Base-by-base conservation (phyloP, 2,888 invertebrate genomes). In the Ophraella communa region DNA sequence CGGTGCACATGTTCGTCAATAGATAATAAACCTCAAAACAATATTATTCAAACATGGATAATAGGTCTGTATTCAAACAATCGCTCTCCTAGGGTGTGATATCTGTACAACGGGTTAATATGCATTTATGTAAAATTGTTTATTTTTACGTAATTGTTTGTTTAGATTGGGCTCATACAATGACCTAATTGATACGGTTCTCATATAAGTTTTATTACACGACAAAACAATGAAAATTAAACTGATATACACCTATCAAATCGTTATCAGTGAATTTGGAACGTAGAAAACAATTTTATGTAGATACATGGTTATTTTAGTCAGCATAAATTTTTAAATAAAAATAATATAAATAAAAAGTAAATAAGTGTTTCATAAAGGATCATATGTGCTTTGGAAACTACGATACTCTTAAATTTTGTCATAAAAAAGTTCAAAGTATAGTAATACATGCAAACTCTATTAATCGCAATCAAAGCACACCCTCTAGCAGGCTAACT, bases 41-140 rank as follows among this genome's bases (percentile, higher is more conserved):
- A 49, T 51, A 47, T 56, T 62, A 55, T 62, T 62, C 47, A 39
- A 27, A 62, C 30, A 21, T 49, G 23, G 42, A 56, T 49, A 49
- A 51, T 62, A 49, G 57, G 20, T 30, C 14, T 30, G 35, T 58
- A 58, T 58, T 49, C 57, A 58, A 58, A 58, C 47, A 58, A 47
- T 33, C n/a, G 21, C 33, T 30, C 23, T 45, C 18, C 30, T 49
- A 49, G 57, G 57, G 47, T 35, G 57, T 23, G 47, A 47, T 58
- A 23, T 10, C n/a, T 27, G 45, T 27, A 49, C 21, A 21, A 58
- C 49, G 20, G 11, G 1, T 20, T 45, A 45, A 11, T 45, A 14
- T 21, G 10, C 21, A 21, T 45, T 45, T 45, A 45, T 20, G 21
- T 45, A n/a, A 45, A 45, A 45, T 45, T 45, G 44, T 44, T 17